Conservation (phyloP, 2,113 vertebrate genomes). For the Monopterus albus region DNA sequence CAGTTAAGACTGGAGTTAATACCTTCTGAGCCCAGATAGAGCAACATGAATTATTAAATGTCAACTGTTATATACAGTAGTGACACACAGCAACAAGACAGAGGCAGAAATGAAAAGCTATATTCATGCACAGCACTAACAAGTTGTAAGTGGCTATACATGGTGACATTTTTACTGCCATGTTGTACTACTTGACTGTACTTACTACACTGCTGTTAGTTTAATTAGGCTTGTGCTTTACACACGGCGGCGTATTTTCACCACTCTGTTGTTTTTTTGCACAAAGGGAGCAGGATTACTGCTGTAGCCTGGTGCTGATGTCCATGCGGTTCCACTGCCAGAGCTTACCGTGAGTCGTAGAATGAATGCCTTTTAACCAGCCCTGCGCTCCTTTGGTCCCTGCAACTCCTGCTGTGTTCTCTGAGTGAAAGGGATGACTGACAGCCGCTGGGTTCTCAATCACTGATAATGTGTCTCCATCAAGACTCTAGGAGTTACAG, state of each 20-base stretch:
- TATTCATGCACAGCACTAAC: background rate
- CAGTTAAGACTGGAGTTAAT: slow-evolving; percentile 55
- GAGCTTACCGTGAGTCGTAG: slow-evolving; percentile 65
- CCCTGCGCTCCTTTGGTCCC: slow-evolving; percentile 43
- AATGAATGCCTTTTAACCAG: slow-evolving; percentile 67
- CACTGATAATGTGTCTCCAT: slow-evolving; percentile 56
- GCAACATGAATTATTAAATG: slow-evolving; percentile 48
- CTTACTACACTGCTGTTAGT: background rate
- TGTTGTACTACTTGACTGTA: too few relatives aligned
- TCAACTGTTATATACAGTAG: slow-evolving; percentile 31
- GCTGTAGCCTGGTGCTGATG: slow-evolving; percentile 1
- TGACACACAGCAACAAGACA: slow-evolving; percentile 1
- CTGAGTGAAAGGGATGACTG: slow-evolving; percentile 36
- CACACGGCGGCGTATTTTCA: background rate
- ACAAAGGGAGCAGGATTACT: background rate
- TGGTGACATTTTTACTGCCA: slow-evolving; percentile 14
- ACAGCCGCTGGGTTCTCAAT: slow-evolving; percentile 63
- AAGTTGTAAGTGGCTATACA: slow-evolving; percentile 5
- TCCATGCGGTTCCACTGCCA: background rate
- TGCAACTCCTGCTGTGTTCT: slow-evolving; percentile 12
- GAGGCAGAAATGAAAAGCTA: background rate
- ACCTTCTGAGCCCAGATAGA: slow-evolving; percentile 35
- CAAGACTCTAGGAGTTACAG: slow-evolving; percentile 71
- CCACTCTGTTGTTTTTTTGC: background rate
- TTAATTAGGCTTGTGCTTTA: background rate